Evolutionary conservation across 2,888 invertebrate genomes (phyloP).

Genomic region (Lasioglossum zephyrum): DNA sequence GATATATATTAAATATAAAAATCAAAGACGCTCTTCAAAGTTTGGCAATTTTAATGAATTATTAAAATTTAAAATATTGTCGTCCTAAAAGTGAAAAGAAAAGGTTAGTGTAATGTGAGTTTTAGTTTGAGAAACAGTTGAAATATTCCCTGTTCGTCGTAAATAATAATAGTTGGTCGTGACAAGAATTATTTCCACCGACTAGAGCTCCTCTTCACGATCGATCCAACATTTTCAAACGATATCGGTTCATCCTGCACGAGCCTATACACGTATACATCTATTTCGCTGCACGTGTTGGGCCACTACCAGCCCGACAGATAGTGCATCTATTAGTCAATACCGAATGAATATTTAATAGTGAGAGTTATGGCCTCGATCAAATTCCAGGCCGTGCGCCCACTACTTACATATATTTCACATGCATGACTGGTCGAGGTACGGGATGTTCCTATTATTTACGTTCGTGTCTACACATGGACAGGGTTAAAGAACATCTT

Average conservation of each 20-base stretch:
- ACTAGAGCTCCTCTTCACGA: slow-evolving; percentile 1
- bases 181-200: slow-evolving; percentile 5
- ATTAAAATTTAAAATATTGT: neutral
- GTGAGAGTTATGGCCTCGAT: slow-evolving; percentile 76
- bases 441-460: slow-evolving; percentile 56
- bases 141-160: neutral
- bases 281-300: slow-evolving; percentile 52
- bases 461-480: slow-evolving; percentile 25
- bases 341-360: slow-evolving; percentile 79
- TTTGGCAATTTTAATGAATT: neutral
- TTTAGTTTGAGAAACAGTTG: neutral
- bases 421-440: slow-evolving; percentile 53
- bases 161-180: neutral
- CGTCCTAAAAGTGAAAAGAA: neutral
- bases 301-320: slow-evolving; percentile 58
- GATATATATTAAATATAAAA: neutral
- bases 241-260: slow-evolving; percentile 16
- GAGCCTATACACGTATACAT: slow-evolving; percentile 24
- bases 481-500: slow-evolving; percentile 13
- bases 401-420: slow-evolving; percentile 72
- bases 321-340: slow-evolving; percentile 78
- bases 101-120: neutral
- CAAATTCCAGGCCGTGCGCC: slow-evolving; percentile 72
- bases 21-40: neutral
- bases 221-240: slow-evolving; percentile 42